These are phyloP conservation scores for Eidolon helvum DNA, from an alignment of 2,113 vertebrate genomes.

Conservation along the genomic window DNA sequence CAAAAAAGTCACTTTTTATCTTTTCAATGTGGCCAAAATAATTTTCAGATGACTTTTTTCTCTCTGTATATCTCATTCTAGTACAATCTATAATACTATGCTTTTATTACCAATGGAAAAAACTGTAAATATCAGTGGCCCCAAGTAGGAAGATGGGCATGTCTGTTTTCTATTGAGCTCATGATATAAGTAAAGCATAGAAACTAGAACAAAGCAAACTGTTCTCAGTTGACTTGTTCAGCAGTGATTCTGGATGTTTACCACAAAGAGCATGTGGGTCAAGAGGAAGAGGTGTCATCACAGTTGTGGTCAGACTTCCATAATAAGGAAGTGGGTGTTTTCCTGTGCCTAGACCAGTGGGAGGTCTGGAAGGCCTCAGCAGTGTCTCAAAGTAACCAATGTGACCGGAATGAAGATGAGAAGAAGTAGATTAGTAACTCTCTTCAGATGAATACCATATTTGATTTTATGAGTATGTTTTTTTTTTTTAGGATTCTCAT, in stretches of 20 bases:
- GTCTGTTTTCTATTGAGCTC: background rate
- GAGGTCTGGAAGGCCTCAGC: background rate
- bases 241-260: background rate
- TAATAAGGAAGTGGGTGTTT: background rate
- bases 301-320: background rate
- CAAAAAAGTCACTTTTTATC: background rate
- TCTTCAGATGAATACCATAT: background rate
- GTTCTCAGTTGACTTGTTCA: background rate
- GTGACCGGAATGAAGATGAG: background rate
- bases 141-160: background rate
- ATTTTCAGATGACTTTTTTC: background rate
- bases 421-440: background rate
- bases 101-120: background rate
- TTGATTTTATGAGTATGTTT: background rate
- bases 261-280: background rate
- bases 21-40: background rate
- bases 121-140: background rate
- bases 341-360: background rate
- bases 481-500: background rate
- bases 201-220: background rate
- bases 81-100: background rate
- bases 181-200: background rate
- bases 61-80: background rate
- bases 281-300: background rate
- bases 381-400: background rate